These are phyloP conservation scores for Echinarachnius parma DNA, from an alignment of 53 echinoderm and acorn worm species.

Conservation along the genomic window DNA sequence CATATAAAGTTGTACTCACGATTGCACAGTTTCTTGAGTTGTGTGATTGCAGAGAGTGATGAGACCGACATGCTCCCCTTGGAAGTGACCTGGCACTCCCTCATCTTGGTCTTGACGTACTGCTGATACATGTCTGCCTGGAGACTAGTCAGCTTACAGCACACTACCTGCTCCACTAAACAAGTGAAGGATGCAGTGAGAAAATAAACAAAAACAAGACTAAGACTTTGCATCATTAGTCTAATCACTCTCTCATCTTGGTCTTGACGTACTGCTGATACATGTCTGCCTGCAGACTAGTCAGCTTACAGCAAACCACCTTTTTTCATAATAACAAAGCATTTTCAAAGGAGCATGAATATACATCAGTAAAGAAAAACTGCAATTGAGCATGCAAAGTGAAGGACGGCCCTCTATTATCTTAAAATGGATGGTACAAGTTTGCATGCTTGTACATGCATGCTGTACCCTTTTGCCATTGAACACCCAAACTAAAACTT, in stretches of 20 bases:
- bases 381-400: too few species aligned
- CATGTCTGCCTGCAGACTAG: conserved; percentile 62
- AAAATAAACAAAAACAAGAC: too few species aligned
- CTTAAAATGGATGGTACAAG: too few species aligned
- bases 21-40: conserved; percentile 97
- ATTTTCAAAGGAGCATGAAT: too few species aligned
- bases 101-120: conserved; percentile 66
- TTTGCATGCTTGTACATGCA: too few species aligned
- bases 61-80: conserved; percentile 60
- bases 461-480: too few species aligned
- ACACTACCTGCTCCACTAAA: conserved; percentile 85
- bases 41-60: conserved; percentile 83
- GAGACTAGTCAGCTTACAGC: conserved; percentile 70
- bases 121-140: conserved; percentile 72
- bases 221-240: too few species aligned
- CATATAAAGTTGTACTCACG: conserved; percentile 86
- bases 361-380: too few species aligned
- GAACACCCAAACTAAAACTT: too few species aligned
- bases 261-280: conserved; percentile 72
- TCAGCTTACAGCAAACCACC: conserved; percentile 81
- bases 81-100: conserved; percentile 38
- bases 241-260: conserved; percentile 61
- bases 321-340: too few species aligned
- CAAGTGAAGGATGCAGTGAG: too few species aligned
- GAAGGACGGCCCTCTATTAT: too few species aligned